Evolutionary conservation across 2,888 invertebrate genomes (phyloP), one percentile per base, ranked within the genome.

Genomic region (Cheilosia variabilis): DNA sequence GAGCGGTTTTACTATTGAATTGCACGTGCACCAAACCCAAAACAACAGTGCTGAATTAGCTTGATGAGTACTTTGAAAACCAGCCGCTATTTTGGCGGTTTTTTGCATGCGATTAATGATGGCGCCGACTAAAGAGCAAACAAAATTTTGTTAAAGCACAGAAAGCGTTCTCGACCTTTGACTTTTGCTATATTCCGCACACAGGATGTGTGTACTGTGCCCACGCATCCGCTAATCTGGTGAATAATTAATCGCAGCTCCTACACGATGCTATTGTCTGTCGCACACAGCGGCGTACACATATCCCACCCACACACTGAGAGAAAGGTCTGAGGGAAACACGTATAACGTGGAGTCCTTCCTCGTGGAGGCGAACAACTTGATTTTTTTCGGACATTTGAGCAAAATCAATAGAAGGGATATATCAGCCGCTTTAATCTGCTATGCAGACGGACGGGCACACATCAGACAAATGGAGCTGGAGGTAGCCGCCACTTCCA

Each of bases 241-340:
- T 17, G 31, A 53, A 83, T 73, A 79, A 78, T 83, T 68, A 78
- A 83, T 83, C 45, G 52, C 10, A 13, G 27, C 57, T 73, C 43
- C 58, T 73, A 34, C 34, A 34, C 43, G 19, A 57, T 58, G 73
- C 63, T 68, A 68, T 68, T 81, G 47, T 72, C 77, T 60, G 53
- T 24, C 19, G 55, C 55, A 66, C 65, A 71, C 47, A 69, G 13
- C 15, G 22, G 19, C 2, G 13, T 13, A 43, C 24, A 31, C 31
- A 31, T 31, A 31, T 31, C 31, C 9, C 0, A 27, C 17, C 24
- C 37, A 24, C 65, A 27, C 24, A 47, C 19, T 15, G n/a, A 41
- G n/a, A 5, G 24, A 55, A 62, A 63, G 73, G 65, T 53, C 53
- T 55, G 47, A 34, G 41, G 45, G 27, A 60, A 45, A n/a, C n/a